phyloP scores from a whole-genome alignment of 2,113 vertebrate species.

The Macrotus californicus region DNA sequence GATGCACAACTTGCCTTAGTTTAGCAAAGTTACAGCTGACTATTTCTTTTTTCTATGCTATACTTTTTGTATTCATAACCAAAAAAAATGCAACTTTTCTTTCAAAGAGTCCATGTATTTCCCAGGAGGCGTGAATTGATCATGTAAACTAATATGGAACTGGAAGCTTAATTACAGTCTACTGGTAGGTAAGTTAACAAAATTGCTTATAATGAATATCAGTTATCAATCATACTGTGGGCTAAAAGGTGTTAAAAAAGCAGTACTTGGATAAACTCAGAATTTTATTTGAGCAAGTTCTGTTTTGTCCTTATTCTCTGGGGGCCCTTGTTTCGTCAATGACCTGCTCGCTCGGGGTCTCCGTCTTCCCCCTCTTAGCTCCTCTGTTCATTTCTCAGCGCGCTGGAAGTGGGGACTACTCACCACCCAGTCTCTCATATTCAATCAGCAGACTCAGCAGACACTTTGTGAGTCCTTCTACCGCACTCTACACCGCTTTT shows the following conservation, averaged over 20 bases:
- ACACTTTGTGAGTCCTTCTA: neutral
- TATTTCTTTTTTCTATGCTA: neutral
- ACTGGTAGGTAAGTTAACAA: neutral
- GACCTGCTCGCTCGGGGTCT: neutral
- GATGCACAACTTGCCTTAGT: neutral
- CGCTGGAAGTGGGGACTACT: neutral
- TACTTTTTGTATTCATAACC: neutral
- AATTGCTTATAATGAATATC: constrained; percentile 14
- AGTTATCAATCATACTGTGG: neutral
- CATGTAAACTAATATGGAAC: neutral
- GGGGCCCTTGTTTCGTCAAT: neutral
- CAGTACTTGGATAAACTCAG: neutral
- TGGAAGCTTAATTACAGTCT: constrained; percentile 5
- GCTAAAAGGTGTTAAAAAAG: neutral
- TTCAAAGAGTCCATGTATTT: constrained; percentile 4
- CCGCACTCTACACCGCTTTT: neutral
- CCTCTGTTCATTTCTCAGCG: neutral
- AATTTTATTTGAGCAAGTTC: constrained; percentile 20
- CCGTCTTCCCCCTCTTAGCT: neutral
- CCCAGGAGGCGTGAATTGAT: neutral
- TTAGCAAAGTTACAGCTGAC: neutral
- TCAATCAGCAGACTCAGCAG: neutral
- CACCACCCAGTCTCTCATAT: neutral
- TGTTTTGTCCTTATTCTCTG: neutral
- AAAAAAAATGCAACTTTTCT: constrained; percentile 10